Base-by-base conservation (phyloP, 2,888 invertebrate species). In the Oscheius sp. region DNA sequence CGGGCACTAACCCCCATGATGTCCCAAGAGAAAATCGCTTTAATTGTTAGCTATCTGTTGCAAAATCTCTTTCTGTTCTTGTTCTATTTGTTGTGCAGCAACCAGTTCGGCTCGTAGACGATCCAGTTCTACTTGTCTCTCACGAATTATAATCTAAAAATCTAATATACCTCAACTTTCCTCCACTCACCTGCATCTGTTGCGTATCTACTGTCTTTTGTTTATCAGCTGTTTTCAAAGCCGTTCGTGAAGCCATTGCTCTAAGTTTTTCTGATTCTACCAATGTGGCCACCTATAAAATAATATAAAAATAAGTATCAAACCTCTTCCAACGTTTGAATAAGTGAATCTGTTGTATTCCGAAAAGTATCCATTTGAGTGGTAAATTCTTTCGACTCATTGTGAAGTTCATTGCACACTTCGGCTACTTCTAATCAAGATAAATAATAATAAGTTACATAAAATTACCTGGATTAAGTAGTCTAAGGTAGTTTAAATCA, bases 111-210 rank as follows among this genome's bases (percentile, higher is more conserved):
- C 70, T 8, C 71, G 49, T 14, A 73, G 63, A 20, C 73, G 28
- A 20, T 73, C 70, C 47, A 68, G 33, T 26, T 73, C 70, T n/a
- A 70, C 73, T 41, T 73, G 65, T 24, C 65, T 32, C 30, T 73
- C 70, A 4, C 73, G 38, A 14, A 73, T 68, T 1, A 71, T 41
- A 28, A 71, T 67, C 73, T 73, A 44, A 4, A 54, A 30, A 3
- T 14, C 5, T 20, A 2, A 6, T 41, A 12, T 4, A 6, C 4
- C 12, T 14, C 12, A 14, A 2, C 3, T 41, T 3, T 41, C 41
- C 3, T 6, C 20, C n/a, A n/a, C 62, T 28, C 17, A 68, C 68
- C 68, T 68, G 68, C 57, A 64, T 68, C 47, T 68, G 68, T 30
- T 68, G 68, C 3, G 64, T 56, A 17, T 68, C 68, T 12, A 51